Evolutionary conservation across 2,113 vertebrate genomes (phyloP).

Genomic region (Myiozetetes cayanensis): DNA sequence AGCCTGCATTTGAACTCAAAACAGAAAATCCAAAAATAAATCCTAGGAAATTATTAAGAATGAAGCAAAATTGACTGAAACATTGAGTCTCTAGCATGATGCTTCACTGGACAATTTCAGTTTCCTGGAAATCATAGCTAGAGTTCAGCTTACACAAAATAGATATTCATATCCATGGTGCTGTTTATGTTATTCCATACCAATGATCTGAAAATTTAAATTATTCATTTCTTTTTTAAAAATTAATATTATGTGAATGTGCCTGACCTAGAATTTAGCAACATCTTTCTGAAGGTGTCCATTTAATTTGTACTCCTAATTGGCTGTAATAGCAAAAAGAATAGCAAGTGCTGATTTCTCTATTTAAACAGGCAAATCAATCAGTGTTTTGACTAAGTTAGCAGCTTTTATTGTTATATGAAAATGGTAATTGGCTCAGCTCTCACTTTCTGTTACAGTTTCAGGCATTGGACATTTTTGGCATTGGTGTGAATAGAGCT

Average conservation of each 20-base stretch:
- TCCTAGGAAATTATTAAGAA: conserved; percentile 39
- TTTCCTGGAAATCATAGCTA: conserved; percentile 32
- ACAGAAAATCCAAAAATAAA: conserved; percentile 57
- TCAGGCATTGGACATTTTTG: not conserved
- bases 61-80: conserved; percentile 67
- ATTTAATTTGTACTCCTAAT: not conserved
- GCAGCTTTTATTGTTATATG: not conserved
- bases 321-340: not conserved
- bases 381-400: not conserved
- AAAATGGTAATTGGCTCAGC: not conserved
- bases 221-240: not conserved
- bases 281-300: not conserved
- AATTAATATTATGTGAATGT: not conserved
- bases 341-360: not conserved
- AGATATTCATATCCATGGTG: not conserved
- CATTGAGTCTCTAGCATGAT: conserved; percentile 67
- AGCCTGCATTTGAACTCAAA: not conserved
- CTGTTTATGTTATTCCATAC: not conserved
- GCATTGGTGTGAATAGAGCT: not conserved
- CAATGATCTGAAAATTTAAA: not conserved
- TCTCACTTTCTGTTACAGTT: not conserved
- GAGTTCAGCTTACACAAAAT: not conserved
- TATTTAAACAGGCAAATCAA: not conserved
- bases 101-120: conserved; percentile 59
- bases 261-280: not conserved